Evolutionary conservation across 2,888 invertebrate species (phyloP), one percentile per base, ranked within the genome.

Genomic region (Drosophila suboccidentalis): DNA sequence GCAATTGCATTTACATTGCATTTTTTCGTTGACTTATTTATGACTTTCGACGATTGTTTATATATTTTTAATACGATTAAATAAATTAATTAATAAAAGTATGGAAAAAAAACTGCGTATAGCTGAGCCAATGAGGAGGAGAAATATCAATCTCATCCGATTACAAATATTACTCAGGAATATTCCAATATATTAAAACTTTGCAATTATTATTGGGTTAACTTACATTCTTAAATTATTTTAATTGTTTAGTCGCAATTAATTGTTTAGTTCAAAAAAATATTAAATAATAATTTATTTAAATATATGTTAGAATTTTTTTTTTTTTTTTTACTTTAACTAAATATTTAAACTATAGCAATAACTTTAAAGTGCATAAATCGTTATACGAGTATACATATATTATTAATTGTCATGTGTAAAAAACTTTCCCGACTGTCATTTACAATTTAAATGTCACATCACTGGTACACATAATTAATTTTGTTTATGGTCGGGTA

Each of bases 1-100:
- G 54, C 64, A 58, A 26, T 58, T 39, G 49, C 50, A 72, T 71
- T 74, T 69, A 50, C 79, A 66, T 68, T 38, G 67, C 54, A 44
- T 68, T 64, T 59, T 72, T 46, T 60, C 64, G 59, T 68, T 19
- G 78, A 75, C 84, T 72, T 81, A 81, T 82, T 78, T 80, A 87
- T 84, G 82, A 78, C 87, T 80, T 67, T 69, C 49, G 59, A 46
- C 36, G 55, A 58, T 59, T 71, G 82, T 81, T 84, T 70, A 81
- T 81, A 65, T 64, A n/a, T 19, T 65, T 53, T 77, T 15, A 72
- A 68, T 54, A 51, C 46, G 58, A 54, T 64, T 70, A 71, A 64
- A 77, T 68, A 77, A 77, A 83, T 82, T 72, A 87, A 80, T 83
- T 64, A 63, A 62, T 53, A 46, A 55, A 49, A 65, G 50, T 22